Evolutionary conservation across 2,113 vertebrate genomes (phyloP).

Genomic region (Nesogale talazaci): DNA sequence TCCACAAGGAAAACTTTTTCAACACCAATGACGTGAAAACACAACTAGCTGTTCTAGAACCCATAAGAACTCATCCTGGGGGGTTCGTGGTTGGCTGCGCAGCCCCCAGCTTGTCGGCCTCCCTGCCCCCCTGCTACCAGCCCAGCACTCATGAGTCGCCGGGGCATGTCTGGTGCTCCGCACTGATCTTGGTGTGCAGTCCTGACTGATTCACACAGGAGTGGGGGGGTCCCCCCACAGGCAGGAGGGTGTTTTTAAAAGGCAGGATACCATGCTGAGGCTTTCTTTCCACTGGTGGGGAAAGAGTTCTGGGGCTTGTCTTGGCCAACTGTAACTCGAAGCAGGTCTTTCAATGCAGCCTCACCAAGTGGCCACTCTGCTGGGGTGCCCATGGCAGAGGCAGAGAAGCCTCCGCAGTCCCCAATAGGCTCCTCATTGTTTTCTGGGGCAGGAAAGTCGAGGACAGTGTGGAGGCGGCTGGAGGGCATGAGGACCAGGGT

Average conservation of each 20-base stretch:
- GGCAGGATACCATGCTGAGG: background rate
- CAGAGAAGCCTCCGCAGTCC: background rate
- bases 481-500: background rate
- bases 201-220: background rate
- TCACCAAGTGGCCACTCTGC: background rate
- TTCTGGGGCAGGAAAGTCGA: background rate
- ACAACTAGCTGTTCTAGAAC: background rate
- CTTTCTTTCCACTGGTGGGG: background rate
- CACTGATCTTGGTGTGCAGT: background rate
- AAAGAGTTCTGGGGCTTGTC: background rate
- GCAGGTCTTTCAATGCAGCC: background rate
- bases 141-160: rapidly evolving
- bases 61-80: background rate
- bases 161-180: background rate
- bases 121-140: background rate
- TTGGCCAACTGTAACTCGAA: background rate
- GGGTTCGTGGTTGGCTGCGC: background rate
- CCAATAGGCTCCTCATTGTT: background rate
- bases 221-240: background rate
- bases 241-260: background rate
- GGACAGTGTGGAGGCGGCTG: too few relatives aligned
- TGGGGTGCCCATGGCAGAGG: background rate
- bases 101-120: too few relatives aligned
- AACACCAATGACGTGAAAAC: background rate
- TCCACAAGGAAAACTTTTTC: background rate